Conservation (phyloP, 2,797 vertebrate genomes). For the Cichlasoma orientale region DNA sequence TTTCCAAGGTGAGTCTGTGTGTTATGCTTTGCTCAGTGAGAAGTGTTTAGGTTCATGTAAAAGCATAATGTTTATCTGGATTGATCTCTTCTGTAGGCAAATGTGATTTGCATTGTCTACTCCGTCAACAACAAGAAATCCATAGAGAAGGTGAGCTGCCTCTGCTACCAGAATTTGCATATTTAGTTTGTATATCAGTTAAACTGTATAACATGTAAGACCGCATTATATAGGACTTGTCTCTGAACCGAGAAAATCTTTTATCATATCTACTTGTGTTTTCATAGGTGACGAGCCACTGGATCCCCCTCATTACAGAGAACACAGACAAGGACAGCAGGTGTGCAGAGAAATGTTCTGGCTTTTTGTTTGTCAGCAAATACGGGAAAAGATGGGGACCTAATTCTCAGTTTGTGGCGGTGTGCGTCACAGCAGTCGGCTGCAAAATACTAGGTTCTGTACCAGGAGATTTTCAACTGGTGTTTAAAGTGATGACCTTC, state of each 20-base stretch:
- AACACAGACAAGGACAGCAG: conserved; percentile 98
- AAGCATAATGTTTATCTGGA: conserved; percentile 24
- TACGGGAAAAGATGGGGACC: background rate
- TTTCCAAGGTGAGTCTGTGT: conserved; percentile 86
- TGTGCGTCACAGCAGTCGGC: background rate
- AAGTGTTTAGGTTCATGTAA: conserved; percentile 6
- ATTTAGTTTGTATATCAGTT: conserved; percentile 25
- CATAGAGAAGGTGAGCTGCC: conserved; percentile 80
- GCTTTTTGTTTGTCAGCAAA: background rate
- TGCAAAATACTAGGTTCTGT: background rate
- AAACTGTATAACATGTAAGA: background rate
- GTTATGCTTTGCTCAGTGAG: background rate
- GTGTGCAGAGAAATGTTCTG: conserved; percentile 67
- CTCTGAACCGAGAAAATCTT: background rate
- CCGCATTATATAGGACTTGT: background rate
- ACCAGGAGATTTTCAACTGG: background rate
- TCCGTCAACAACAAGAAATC: conserved; percentile 84
- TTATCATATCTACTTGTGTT: background rate
- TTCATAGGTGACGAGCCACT: conserved; percentile 91
- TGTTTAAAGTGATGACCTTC: background rate
- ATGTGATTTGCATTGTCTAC: conserved; percentile 86
- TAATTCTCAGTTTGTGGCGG: background rate
- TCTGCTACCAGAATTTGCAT: conserved; percentile 18
- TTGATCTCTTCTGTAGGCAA: conserved; percentile 71
- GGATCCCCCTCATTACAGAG: conserved; percentile 97